Evolutionary conservation across 2,797 vertebrate genomes (phyloP).

Genomic region (Jordanella pulchra): DNA sequence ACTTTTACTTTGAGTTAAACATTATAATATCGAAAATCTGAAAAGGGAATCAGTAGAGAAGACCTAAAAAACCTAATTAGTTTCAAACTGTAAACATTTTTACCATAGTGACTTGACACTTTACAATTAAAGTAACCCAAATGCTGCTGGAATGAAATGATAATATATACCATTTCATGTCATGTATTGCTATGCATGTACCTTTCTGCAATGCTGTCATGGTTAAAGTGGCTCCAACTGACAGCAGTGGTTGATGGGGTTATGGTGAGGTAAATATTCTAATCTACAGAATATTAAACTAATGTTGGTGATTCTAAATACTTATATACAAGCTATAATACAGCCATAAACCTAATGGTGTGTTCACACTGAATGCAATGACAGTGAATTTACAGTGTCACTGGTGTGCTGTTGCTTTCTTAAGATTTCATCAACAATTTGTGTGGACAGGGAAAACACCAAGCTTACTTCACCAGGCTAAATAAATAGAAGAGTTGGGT

Average conservation of each 20-base stretch:
- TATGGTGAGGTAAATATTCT: background rate
- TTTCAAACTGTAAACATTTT: background rate
- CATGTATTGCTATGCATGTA: background rate
- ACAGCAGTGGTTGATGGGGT: background rate
- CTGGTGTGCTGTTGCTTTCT: too few species aligned
- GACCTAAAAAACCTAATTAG: constrained; percentile 17
- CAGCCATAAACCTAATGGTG: too few species aligned
- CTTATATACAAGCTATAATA: too few species aligned
- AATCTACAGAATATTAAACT: too few species aligned
- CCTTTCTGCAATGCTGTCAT: background rate
- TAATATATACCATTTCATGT: background rate
- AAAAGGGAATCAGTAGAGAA: background rate
- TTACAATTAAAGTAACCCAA: background rate
- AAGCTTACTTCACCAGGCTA: too few species aligned
- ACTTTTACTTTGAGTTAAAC: constrained; percentile 5
- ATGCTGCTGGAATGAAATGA: background rate
- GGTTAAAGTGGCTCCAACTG: background rate
- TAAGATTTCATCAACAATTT: too few species aligned
- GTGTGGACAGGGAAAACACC: too few species aligned
- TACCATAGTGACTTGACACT: background rate
- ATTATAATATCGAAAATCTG: background rate
- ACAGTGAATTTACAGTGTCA: too few species aligned
- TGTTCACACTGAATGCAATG: too few species aligned
- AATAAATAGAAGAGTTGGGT: too few species aligned
- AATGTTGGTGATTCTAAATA: too few species aligned